Evolutionary conservation across 1,140 invertebrate species (phyloP), one percentile per base, ranked within the genome.

Genomic region (Dendroctonus ponderosae): DNA sequence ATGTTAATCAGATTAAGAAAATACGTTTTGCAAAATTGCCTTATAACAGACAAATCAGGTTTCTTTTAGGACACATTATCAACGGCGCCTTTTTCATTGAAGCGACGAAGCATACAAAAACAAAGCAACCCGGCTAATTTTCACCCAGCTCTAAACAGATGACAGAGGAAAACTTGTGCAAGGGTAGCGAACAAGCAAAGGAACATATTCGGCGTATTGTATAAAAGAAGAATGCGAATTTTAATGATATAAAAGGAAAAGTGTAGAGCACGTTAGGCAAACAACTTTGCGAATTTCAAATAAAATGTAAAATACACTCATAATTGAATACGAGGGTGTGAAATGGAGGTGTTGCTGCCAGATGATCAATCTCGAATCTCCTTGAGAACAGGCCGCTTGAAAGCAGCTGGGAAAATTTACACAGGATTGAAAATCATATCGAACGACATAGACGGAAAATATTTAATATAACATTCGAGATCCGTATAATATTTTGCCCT

Each of bases 231-330:
- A 60, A 39, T 60, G 37, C n/a, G 42, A 60, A 46, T 60, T 60
- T 60, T 49, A 48, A 38, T 46, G 26, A 37, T 12, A 7, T 56
- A 38, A 58, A 26, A 42, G 56, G 40, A 58, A 43, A 48, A 60
- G 49, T 11, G 7, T 26, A n/a, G 49, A 46, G 12, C 44, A 37
- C 37, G 48, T 37, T 8, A 12, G n/a, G 60, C 51, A 62, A 62
- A 62, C 60, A 62, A 62, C 60, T 39, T 62, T 38, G 42, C 38
- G 44, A 50, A 62, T 14, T 38, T 37, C 38, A 62, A 62, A 62
- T 62, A 50, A 62, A 62, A 62, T 62, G 60, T 52, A 62, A 62
- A 62, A 62, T 62, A 62, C 49, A 52, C 60, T 62, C 60, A 62
- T 62, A 62, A 42, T 50, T 26, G 60, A 51, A 46, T 37, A 51